Evolutionary conservation across 2,113 vertebrate species (phyloP).

Genomic region (Coptodon bakossiorum): DNA sequence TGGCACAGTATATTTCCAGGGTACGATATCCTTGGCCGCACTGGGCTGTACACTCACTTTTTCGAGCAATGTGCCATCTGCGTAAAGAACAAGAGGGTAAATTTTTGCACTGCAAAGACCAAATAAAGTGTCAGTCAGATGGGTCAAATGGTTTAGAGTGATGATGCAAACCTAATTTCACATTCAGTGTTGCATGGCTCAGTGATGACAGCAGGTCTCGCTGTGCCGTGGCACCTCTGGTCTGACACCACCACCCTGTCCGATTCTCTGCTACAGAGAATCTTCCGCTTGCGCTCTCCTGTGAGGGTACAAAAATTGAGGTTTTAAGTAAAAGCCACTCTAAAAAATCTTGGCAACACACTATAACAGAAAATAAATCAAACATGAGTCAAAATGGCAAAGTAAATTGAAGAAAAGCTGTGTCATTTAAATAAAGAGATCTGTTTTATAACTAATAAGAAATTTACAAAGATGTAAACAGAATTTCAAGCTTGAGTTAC

Average conservation of each 20-base stretch:
- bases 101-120: background rate
- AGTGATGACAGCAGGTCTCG: constrained; percentile 76
- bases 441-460: background rate
- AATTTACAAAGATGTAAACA: background rate
- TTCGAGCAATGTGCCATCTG: constrained; percentile 89
- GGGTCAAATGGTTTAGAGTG: background rate
- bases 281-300: constrained; percentile 89
- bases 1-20: constrained; percentile 87
- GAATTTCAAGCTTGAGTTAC: background rate
- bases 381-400: background rate
- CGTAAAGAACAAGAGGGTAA: background rate
- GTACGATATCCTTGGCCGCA: constrained; percentile 87
- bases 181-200: constrained; percentile 89
- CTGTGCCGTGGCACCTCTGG: constrained; percentile 84
- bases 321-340: background rate
- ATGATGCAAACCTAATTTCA: constrained; percentile 82
- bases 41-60: constrained; percentile 88
- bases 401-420: background rate
- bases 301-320: background rate
- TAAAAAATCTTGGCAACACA: background rate
- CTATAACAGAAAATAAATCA: background rate
- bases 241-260: constrained; percentile 92
- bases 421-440: background rate
- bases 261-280: constrained; percentile 85
- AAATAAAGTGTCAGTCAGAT: background rate